Conservation (phyloP, 2,113 vertebrate genomes). For the Scortum barcoo region DNA sequence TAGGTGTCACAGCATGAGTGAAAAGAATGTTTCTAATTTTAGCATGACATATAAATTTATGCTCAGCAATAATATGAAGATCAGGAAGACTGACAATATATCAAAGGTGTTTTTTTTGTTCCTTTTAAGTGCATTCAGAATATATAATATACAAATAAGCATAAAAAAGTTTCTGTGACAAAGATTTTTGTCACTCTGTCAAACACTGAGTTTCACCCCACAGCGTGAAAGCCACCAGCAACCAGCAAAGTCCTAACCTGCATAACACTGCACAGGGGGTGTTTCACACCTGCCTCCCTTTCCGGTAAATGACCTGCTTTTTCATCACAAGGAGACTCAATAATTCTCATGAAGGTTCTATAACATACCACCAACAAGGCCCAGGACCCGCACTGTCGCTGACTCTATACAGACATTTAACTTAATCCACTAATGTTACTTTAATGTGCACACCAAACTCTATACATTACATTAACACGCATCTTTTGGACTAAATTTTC, state of each 20-base stretch:
- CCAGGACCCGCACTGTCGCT: too few species aligned
- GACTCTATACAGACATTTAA: too few species aligned
- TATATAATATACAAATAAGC: background rate
- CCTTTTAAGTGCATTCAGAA: background rate
- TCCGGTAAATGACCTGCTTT: background rate
- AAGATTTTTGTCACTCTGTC: background rate
- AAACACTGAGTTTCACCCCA: background rate
- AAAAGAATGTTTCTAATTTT: background rate
- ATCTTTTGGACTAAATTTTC: too few species aligned
- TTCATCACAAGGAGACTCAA: conserved; percentile 4
- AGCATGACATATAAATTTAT: background rate
- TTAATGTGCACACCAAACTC: too few species aligned
- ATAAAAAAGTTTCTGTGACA: background rate
- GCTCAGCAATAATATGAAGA: background rate
- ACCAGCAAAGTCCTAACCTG: background rate
- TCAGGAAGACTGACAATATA: background rate
- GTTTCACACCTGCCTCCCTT: conserved; percentile 1
- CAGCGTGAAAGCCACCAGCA: background rate
- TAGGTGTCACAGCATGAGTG: conserved; percentile 16
- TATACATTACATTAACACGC: too few species aligned
- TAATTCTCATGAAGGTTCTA: background rate
- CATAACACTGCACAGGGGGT: background rate
- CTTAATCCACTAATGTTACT: too few species aligned
- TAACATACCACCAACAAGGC: too few species aligned
- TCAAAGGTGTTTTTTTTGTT: background rate